Base-by-base conservation (phyloP, 1,140 invertebrate genomes). In the Maconellicoccus hirsutus region DNA sequence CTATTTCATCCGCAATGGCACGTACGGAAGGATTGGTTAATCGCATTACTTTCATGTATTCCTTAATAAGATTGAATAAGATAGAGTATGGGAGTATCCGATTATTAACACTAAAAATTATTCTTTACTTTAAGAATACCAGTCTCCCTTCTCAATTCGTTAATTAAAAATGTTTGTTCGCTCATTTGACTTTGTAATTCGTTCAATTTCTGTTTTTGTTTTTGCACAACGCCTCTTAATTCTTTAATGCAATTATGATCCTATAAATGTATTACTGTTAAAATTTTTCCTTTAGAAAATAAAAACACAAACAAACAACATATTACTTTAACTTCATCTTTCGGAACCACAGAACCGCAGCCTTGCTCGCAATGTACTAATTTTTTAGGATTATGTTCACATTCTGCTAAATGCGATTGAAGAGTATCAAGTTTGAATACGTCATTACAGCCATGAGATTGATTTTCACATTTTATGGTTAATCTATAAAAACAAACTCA, bases 231-330 rank as follows among this genome's bases (percentile, higher is more conserved):
- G 8, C 85, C 85, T 70, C 93, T 83, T 1, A 98, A 80, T 80
- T 96, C 93, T 73, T 89, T 83, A 6, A 96, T 89, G 79, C 95
- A 98, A 77, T 97, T 96, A 77, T 98, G 95, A 75, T 94, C 90
- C 79, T 85, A 74, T n/a, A 72, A 74, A 59, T 22, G 70, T 63
- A 33, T 12, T 33, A 6, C 29, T 6, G 12, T 33, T 12, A 33
- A 12, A 6, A 33, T 3, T 33, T 12, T 12, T 12, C 12, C 29
- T 33, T 33, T 3, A 33, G 29, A 3, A 3, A 33, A 33, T 33
- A 3, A 52, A 23, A 66, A 23, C 61, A 66, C 10, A 4, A 66
- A 23, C 3, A 22, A 66, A 23, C 8, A 66, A 16, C 4, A 19
- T 16, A 16, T 52, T 74, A 85, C 84, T 79, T 92, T 91, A 0